Evolutionary conservation across 30 jellyfish, hydroid and myxozoan species (phyloP), one percentile per base, ranked within the genome.

Genomic region (Cassiopea xamachana): DNA sequence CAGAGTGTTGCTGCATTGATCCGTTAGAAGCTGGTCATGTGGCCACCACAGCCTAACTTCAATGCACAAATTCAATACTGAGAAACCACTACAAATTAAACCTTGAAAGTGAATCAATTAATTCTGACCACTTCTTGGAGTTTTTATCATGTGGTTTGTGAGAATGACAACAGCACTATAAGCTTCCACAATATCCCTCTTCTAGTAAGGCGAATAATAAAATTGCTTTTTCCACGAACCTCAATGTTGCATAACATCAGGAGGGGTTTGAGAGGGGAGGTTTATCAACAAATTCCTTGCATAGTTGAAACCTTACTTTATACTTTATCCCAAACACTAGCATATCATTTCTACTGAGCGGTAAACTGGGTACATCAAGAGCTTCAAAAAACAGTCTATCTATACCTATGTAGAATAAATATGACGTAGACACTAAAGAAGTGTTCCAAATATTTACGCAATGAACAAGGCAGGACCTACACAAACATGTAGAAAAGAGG

Each of bases 101-200:
- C 7, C 55, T 8, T 71, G 80, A 15, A 71, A 71, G 55, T 15
- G 80, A 71, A 71, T 71, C 80, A 51, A 19, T 43, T 78, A 10
- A 78, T 12, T 60, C 49, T 2, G n/a, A 59, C 87, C 87, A 50
- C 87, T 78, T 48, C 51, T 78, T 78, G 87, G 87, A 75, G 60
- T 78, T 78, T 60, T 8, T 1, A 60, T 48, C 87, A 14, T 48
- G 75, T 19, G 87, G 87, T 78, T 78, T 49, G 75, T 51, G 19
- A 4, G 59, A 9, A 50, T 59, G 75, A 48, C 75, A 78, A 48
- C 58, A 12, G 80, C 58, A 43, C 12, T 16, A 71, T 71, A 43
- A 71, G 15, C 27, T 27, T 14, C 16, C 7, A 5, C 19, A 67
- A 67, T 3, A 19, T 16, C 27, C 76, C 46, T 67, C 27, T 16